Conservation (phyloP, 2,113 vertebrate genomes). For the Cryptomyrus ogoouensis region DNA sequence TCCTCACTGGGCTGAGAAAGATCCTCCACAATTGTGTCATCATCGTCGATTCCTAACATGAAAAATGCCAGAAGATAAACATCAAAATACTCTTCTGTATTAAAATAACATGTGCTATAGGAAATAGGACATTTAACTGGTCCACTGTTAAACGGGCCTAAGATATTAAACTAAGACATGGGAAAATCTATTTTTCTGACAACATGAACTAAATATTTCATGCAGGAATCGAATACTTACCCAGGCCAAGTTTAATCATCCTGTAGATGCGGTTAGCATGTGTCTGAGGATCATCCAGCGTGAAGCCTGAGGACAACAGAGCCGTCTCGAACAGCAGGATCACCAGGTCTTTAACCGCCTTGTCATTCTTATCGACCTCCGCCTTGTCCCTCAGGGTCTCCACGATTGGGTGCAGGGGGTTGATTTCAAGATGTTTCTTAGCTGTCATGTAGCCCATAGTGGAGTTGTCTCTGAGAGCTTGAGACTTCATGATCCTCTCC, state of each 20-base stretch:
- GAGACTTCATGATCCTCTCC: conserved; percentile 77
- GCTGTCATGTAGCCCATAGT: conserved; percentile 77
- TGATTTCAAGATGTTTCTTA: conserved; percentile 73
- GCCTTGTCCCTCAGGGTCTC: conserved; percentile 68
- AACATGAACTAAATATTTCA: background rate
- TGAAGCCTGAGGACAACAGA: conserved; percentile 69
- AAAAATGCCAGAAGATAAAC: background rate
- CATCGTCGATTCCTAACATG: conserved; percentile 64
- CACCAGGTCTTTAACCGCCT: conserved; percentile 71
- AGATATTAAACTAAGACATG: background rate
- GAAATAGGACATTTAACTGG: background rate
- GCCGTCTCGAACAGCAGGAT: conserved; percentile 70
- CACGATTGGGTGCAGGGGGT: conserved; percentile 64
- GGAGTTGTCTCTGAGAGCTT: conserved; percentile 70
- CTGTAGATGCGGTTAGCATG: conserved; percentile 74
- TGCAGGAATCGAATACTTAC: conserved; percentile 42
- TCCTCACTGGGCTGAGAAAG: conserved; percentile 58
- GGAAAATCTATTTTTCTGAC: background rate
- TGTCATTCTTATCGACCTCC: conserved; percentile 70
- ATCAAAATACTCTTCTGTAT: background rate
- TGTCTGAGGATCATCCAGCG: conserved; percentile 70
- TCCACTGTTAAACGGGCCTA: background rate
- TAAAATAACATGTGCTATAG: background rate
- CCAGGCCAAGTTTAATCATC: conserved; percentile 74
- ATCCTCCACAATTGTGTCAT: conserved; percentile 62